Conservation (phyloP, 2,113 vertebrate species). For the Aegotheles bennettii region DNA sequence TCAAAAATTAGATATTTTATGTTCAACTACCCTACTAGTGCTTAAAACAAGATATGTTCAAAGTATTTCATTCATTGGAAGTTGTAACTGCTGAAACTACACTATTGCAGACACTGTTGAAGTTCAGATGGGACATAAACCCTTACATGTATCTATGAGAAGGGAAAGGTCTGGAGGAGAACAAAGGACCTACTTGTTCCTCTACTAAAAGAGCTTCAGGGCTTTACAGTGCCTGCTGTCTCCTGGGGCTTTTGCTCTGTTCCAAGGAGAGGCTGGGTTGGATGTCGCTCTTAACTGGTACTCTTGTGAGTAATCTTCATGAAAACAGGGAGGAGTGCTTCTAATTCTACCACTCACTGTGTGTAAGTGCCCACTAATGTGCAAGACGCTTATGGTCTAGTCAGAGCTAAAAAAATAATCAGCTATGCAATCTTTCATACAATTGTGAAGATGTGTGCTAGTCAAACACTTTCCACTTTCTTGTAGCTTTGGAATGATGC, state of each 20-base stretch:
- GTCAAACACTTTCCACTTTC: not conserved
- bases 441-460: not conserved
- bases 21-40: not conserved
- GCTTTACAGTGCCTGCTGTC: not conserved
- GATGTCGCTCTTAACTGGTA: not conserved
- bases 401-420: not conserved
- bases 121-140: not conserved
- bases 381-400: not conserved
- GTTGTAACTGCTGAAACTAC: not conserved
- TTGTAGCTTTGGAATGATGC: not conserved
- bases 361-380: not conserved
- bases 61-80: not conserved
- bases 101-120: not conserved
- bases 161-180: not conserved
- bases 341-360: not conserved
- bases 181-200: not conserved
- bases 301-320: not conserved
- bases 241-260: not conserved
- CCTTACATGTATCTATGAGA: not conserved
- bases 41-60: not conserved
- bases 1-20: not conserved
- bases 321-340: not conserved
- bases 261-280: not conserved
- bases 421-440: not conserved
- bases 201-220: not conserved